A percentile compares a stretch with the other conserved stretches of the same genome.
These are phyloP conservation scores for Hippopotamus amphibius DNA, from an alignment of 2,113 vertebrate genomes.

Conservation along the genomic window DNA sequence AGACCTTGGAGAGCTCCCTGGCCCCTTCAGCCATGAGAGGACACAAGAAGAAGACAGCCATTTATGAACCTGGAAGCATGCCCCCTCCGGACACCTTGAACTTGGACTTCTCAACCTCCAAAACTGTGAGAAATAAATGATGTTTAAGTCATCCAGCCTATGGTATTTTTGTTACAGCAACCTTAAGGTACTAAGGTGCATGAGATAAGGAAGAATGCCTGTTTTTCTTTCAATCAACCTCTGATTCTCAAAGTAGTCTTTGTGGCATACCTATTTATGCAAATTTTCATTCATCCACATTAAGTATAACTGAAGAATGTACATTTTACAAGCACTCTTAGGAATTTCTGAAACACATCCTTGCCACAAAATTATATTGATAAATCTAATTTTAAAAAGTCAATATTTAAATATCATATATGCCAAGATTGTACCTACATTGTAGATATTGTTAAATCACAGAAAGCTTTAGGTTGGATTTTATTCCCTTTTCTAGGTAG, in stretches of 20 bases:
- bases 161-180: neutral
- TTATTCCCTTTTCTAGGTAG: neutral
- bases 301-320: neutral
- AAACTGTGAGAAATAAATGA: neutral
- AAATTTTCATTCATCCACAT: neutral
- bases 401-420: neutral
- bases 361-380: neutral
- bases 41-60: neutral
- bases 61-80: neutral
- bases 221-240: neutral
- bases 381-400: neutral
- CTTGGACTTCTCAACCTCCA: neutral
- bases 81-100: neutral
- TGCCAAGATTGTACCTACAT: neutral
- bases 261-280: neutral
- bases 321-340: neutral
- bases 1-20: neutral
- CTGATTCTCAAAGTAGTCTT: conserved; percentile 3
- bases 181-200: neutral
- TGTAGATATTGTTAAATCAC: neutral
- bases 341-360: neutral
- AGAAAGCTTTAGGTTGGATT: neutral
- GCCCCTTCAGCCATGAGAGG: neutral
- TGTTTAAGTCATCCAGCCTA: neutral
- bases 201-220: neutral